Base-by-base conservation (phyloP, 2,888 invertebrate species). In the Halocaridina rubra region DNA sequence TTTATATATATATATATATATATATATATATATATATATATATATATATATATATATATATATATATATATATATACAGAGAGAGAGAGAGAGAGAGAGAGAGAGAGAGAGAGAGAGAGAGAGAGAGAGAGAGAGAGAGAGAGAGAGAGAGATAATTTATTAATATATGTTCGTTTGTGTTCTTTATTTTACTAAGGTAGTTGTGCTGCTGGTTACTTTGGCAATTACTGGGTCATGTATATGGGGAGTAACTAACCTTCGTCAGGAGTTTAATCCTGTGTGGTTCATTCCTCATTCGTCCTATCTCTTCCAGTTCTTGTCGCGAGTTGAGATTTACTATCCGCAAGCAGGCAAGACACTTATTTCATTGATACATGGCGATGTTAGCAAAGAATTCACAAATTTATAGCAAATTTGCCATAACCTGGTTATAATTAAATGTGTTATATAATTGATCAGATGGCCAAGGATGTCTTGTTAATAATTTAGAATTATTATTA, bases 251-350 rank as follows among this genome's bases (percentile, higher is more conserved):
- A 91, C 93, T 79, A 92, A 93, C 88, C 91, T 96, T 77, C 94
- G 95, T 90, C 95, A 96, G 90, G 93, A 94, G 90, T 96, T 96
- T 91, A 95, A 96, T 90, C 94, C 94, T 0, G 92, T 92, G 80
- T 95, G 95, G 95, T 96, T 96, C 90, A 92, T 96, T 84, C 95
- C 96, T 0, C 92, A 93, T 77, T 92, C 92, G 69, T 94, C 94
- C 0, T 94, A 95, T 90, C 93, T 94, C 80, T 93, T 92, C 89
- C 91, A 94, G 79, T 96, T 93, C 90, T 89, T 94, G 2, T 89
- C 91, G 33, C 91, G 92, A 13, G 91, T 93, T 79, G 92, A 93
- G 74, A 88, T 91, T 81, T 93, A 93, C 89, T 96, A 94, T 90
- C 95, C 95, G 0, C 92, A 93, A 32, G 92, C 93, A 81, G 96